Evolutionary conservation across 2,888 invertebrate genomes (phyloP), one percentile per base, ranked within the genome.

Genomic region (Marasmarcha lunaedactyla): DNA sequence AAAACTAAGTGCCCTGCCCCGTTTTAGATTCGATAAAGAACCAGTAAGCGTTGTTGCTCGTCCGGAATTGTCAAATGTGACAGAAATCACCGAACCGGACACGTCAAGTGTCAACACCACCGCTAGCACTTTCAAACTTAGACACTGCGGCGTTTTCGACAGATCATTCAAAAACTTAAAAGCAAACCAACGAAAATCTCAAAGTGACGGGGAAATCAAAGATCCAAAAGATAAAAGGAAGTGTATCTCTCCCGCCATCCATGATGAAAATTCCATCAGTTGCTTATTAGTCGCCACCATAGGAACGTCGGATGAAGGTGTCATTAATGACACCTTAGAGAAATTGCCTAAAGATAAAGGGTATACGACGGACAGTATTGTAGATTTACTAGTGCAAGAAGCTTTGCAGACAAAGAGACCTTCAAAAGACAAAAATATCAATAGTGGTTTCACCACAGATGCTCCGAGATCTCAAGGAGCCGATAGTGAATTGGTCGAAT

Each of bases 21-120:
- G 46, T 1, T 56, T 51, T 36, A 46, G 37, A 37, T 71, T 55
- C 37, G 61, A 63, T n/a, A 71, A 62, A 43, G 57, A 65, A 39
- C 52, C 55, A 3, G 45, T 52, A 1, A 57, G 53, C 25, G 58
- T 74, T 1, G 63, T 65, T 38, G 61, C 55, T 2, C 38, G 40
- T 1, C 76, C 74, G 1, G 55, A 63, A 7, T 48, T 77, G 2
- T 68, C 76, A 0, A 52, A 48, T n/a, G 67, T 79, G 1, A 52
- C 60, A 1, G 77, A 78, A 52, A 41, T 54, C 0, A 69, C 55
- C 10, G 78, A 78, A 43, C 39, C 43, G n/a, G 59, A 61, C 2
- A 48, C 45, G 12, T 50, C 48, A 10, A 61, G 57, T 40, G 36
- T 48, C 5, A 42, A 42, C 30, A 44, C 39, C 5, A 41, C 52